Percentiles rank a stretch among this genome's conserved stretches.
These are phyloP conservation scores for Poeciliopsis turneri DNA, from an alignment of 2,797 vertebrate genomes.

Conservation along the genomic window DNA sequence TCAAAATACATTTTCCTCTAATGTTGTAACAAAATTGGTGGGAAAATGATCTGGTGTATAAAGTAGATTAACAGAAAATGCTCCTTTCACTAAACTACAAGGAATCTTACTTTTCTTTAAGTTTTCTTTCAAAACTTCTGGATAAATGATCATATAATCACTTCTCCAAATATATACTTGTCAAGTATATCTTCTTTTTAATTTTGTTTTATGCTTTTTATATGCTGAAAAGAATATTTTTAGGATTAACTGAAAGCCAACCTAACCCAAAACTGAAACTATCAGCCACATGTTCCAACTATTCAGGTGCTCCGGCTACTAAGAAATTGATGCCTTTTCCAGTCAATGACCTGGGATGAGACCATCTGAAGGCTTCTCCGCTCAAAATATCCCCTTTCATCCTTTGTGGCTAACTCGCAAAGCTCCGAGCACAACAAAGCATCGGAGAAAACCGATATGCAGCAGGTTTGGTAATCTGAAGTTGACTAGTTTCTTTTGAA, in stretches of 20 bases:
- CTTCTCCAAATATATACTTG: neutral
- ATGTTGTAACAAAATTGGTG: neutral
- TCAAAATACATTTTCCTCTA: no score
- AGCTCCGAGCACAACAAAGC: constrained; percentile 67
- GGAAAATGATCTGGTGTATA: neutral
- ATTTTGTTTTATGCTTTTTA: neutral
- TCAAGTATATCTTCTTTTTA: neutral
- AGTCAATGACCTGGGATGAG: constrained; percentile 62
- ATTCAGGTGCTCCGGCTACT: constrained; percentile 38
- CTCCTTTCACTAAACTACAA: neutral
- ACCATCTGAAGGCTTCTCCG: constrained; percentile 58
- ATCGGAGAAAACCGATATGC: constrained; percentile 71
- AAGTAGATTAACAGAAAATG: neutral
- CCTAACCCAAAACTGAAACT: constrained; percentile 25
- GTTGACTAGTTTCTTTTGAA: constrained; percentile 79
- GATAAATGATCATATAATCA: neutral
- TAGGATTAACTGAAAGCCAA: constrained; percentile 22
- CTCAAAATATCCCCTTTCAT: constrained; percentile 74
- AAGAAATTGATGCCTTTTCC: constrained; percentile 58
- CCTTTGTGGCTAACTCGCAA: constrained; percentile 71
- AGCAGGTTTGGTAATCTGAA: constrained; percentile 65
- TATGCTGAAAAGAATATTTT: neutral
- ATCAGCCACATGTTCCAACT: constrained; percentile 15
- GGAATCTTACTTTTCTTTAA: neutral
- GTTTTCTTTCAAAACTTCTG: neutral